A percentile compares a stretch with the other conserved stretches of the same genome.
These are phyloP conservation scores for Ypsolopha scabrella DNA, from an alignment of 2,888 invertebrate genomes.

Conservation along the genomic window DNA sequence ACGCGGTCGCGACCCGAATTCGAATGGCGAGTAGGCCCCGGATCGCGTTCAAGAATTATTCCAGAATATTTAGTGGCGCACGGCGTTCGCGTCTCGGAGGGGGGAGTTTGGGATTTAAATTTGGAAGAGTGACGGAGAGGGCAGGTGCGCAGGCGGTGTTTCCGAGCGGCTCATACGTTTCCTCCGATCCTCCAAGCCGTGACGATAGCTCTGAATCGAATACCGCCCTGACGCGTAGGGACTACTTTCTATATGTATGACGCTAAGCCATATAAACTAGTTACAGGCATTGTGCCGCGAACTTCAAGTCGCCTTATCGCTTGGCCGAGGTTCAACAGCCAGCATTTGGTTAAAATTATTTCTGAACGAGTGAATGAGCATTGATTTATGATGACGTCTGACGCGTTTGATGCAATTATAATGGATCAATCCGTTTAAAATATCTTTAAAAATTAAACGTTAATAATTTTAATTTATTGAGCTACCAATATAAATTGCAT, in stretches of 20 bases:
- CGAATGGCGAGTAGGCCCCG: slow-evolving; percentile 65
- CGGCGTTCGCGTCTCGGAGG: slow-evolving; percentile 39
- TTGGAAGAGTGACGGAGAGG: slow-evolving; percentile 70
- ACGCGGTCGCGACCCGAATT: slow-evolving; percentile 70
- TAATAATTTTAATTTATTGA: too few species aligned
- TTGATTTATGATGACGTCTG: slow-evolving; percentile 29
- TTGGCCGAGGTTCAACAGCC: slow-evolving; percentile 35
- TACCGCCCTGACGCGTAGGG: neutral
- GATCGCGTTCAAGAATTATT: slow-evolving; percentile 63
- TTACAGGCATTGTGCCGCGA: slow-evolving; percentile 12
- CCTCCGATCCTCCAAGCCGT: slow-evolving; percentile 2
- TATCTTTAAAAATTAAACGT: too few species aligned
- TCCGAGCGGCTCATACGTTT: slow-evolving; percentile 32
- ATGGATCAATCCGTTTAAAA: neutral
- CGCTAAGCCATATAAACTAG: neutral
- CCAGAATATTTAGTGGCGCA: slow-evolving; percentile 61
- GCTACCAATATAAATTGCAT: too few species aligned
- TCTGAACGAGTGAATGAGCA: slow-evolving; percentile 36
- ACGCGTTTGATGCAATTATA: slow-evolving; percentile 12
- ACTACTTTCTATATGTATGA: neutral
- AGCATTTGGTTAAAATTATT: slow-evolving; percentile 24
- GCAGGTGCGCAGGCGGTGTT: slow-evolving; percentile 69
- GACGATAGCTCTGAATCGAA: neutral
- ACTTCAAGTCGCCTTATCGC: slow-evolving; percentile 31
- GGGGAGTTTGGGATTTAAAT: slow-evolving; percentile 69